These are phyloP conservation scores for Apodemia hepburni DNA, from an alignment of 2,888 invertebrate genomes.

Conservation along the genomic window DNA sequence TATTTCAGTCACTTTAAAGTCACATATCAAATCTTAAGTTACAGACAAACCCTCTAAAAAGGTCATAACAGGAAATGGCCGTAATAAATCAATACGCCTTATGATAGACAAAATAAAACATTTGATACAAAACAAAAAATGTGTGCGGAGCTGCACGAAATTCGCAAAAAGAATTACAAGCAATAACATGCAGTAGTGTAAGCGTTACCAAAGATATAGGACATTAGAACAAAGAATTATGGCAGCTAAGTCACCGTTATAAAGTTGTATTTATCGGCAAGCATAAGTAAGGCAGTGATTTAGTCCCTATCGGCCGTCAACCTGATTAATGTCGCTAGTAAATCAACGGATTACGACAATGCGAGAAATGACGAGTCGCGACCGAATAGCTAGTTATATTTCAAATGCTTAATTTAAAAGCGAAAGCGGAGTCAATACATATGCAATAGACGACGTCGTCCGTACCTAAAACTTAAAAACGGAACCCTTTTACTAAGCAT, in stretches of 20 bases:
- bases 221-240: conserved; percentile 35
- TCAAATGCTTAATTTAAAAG: conserved; percentile 36
- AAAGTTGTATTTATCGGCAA: conserved; percentile 47
- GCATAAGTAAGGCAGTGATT: conserved; percentile 62
- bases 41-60: conserved; percentile 59
- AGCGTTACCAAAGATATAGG: conserved; percentile 46
- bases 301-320: conserved; percentile 79
- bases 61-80: conserved; percentile 60
- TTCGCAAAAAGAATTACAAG: conserved; percentile 77
- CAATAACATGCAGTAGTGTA: conserved; percentile 76
- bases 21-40: conserved; percentile 49
- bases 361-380: conserved; percentile 80
- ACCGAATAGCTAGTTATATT: conserved; percentile 66
- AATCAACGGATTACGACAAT: conserved; percentile 81
- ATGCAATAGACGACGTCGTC: too few relatives aligned
- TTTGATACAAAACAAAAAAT: conserved; percentile 47
- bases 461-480: too few relatives aligned
- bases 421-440: conserved; percentile 18
- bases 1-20: conserved; percentile 24
- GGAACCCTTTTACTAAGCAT: too few relatives aligned
- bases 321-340: conserved; percentile 79
- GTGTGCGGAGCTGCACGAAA: conserved; percentile 50
- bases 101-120: conserved; percentile 67
- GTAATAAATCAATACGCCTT: conserved; percentile 61
- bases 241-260: conserved; percentile 39